Base-by-base conservation (phyloP, 2,797 vertebrate species). In the Oophaga sylvatica region DNA sequence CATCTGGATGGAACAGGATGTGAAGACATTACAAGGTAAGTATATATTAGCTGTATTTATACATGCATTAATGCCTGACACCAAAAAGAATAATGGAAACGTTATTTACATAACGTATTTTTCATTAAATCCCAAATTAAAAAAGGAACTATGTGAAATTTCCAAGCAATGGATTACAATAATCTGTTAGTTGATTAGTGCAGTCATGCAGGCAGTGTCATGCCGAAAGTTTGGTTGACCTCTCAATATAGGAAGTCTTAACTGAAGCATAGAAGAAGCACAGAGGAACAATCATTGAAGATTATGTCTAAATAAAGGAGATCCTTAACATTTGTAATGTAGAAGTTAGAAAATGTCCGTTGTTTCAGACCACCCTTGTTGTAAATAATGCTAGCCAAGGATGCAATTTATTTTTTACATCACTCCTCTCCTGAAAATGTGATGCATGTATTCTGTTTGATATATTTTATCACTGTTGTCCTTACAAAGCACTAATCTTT, bases 21-120 rank as follows among this genome's bases (percentile, higher is more conserved):
- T 26, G 26, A 26, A 26, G 26, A 26, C 26, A 26, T 26, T 26
- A 26, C 26, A 26, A 26, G 26, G 26, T 26, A 26, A 26, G 26
- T 26, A 26, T 26, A 26, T 26, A 26, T 26, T 26, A 26, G 26
- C 20, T 31, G 76, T 57, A 84, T 31, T 83, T 29, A 59, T 59
- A 57, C 73, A 60, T 73, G 59, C 67, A 59, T 35, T 29, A 57
- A 35, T 26, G 15, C 6, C 57, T 59, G 16, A 19, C 56, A 57
- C 17, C 3, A 87, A 31, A 26, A 15, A 60, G 56, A 22, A 75
- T 16, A 81, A 48, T 45, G 4, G n/a, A 11, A 29, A 75, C 16
- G 59, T 20, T 41, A 82, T 63, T 81, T 65, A 22, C 17, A 81
- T 82, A 81, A 82, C 76, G 70, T 56, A 29, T 82, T 7, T 82